Percentiles rank a stretch among this genome's conserved stretches.
These are phyloP conservation scores for Sarcophaga caerulescens DNA, from an alignment of 2,888 invertebrate species.

Conservation along the genomic window DNA sequence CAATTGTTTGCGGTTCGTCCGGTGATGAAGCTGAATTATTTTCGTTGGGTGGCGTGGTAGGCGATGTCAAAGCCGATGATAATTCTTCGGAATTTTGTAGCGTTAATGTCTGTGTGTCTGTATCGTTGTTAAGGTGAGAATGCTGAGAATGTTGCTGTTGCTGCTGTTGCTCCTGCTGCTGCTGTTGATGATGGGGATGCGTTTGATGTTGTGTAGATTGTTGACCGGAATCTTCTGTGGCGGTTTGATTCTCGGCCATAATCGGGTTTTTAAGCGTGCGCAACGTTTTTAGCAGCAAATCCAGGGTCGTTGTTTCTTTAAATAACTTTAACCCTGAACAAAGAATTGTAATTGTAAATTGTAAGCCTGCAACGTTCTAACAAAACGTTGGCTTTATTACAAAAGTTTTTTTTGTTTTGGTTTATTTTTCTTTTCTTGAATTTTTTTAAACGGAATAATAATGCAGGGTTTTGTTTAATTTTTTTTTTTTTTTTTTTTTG, in stretches of 20 bases:
- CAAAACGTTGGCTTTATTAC: neutral
- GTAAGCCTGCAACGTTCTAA: neutral
- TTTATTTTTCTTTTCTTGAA: constrained; percentile 3
- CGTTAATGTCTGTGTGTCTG: constrained; percentile 62
- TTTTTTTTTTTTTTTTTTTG: neutral
- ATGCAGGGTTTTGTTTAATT: constrained; percentile 17
- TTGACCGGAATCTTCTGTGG: constrained; percentile 80
- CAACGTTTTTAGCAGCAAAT: constrained; percentile 80
- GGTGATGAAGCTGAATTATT: constrained; percentile 77
- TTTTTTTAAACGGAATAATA: constrained; percentile 13
- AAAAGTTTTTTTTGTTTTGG: neutral
- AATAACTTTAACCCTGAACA: constrained; percentile 43
- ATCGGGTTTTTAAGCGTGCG: constrained; percentile 79
- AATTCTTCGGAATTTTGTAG: constrained; percentile 68
- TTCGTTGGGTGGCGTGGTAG: constrained; percentile 70
- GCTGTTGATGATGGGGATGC: constrained; percentile 69
- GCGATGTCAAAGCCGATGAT: constrained; percentile 70
- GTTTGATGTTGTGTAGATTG: constrained; percentile 77
- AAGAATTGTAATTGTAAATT: neutral
- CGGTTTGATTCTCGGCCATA: constrained; percentile 81
- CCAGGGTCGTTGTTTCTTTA: constrained; percentile 76
- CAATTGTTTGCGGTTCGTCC: constrained; percentile 75
- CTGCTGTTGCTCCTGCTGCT: constrained; percentile 72
- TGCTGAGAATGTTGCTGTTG: constrained; percentile 71
- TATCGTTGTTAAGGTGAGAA: constrained; percentile 68